Conservation (phyloP, 2,888 invertebrate genomes). For the Troides aeacus region DNA sequence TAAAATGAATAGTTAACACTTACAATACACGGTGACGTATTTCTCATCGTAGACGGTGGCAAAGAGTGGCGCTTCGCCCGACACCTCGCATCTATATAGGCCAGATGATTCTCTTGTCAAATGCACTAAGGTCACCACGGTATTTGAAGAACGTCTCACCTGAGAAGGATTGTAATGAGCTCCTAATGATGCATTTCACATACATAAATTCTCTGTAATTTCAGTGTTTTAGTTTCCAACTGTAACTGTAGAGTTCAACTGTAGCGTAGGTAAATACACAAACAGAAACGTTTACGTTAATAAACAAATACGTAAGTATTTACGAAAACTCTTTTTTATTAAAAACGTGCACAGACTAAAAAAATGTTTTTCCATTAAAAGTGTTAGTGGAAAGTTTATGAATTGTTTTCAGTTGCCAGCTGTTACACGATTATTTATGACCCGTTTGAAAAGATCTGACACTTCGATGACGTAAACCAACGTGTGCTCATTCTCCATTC, state of each 20-base stretch:
- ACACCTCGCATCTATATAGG: conserved; percentile 76
- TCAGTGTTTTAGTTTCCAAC: background rate
- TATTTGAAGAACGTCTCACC: conserved; percentile 82
- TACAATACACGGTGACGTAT: conserved; percentile 71
- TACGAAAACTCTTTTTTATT: background rate
- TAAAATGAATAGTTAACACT: conserved; percentile 40
- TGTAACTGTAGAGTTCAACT: too few species aligned
- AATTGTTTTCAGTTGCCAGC: conserved; percentile 10
- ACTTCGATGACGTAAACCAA: conserved; percentile 7
- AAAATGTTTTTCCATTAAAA: background rate
- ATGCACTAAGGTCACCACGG: conserved; percentile 72
- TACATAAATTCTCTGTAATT: background rate
- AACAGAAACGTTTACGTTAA: background rate
- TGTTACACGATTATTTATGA: conserved; percentile 4
- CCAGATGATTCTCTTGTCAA: conserved; percentile 74
- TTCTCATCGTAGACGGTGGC: conserved; percentile 61
- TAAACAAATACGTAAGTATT: too few species aligned
- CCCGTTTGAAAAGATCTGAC: conserved; percentile 3
- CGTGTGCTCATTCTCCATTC: background rate
- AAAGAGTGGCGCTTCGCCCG: conserved; percentile 78
- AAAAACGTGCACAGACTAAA: background rate
- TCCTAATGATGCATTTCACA: background rate
- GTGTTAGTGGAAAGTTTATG: conserved; percentile 8
- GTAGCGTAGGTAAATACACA: too few species aligned
- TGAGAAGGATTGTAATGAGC: conserved; percentile 44